phyloP scores from a whole-genome alignment of 2,888 invertebrate genomes.

The Melanargia galathea region DNA sequence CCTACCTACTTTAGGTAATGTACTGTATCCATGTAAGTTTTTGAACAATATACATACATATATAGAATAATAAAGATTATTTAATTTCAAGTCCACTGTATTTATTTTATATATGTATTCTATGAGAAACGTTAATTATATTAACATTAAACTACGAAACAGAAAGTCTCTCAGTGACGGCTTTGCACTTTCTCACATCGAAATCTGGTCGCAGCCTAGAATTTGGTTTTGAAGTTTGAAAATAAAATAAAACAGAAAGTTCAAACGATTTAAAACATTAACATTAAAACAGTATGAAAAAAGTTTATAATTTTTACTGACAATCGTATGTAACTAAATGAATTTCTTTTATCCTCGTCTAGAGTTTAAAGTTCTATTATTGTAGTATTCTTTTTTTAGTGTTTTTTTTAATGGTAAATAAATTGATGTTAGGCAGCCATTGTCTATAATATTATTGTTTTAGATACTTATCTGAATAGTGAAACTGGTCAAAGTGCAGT shows the following conservation, averaged over 20 bases:
- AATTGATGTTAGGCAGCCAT: constrained; percentile 20
- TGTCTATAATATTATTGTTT: constrained; percentile 30
- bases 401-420: constrained; percentile 23
- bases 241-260: constrained; percentile 13
- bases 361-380: constrained; percentile 15
- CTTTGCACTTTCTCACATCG: not conserved
- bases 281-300: not conserved
- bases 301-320: too few species aligned
- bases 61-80: too few species aligned
- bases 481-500: constrained; percentile 20
- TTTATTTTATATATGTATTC: not conserved
- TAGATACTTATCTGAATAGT: constrained; percentile 31
- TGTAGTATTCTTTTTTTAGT: constrained; percentile 3
- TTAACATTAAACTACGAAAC: not conserved
- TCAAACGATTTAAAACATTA: not conserved
- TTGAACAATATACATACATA: too few species aligned
- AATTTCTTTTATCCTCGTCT: constrained; percentile 8
- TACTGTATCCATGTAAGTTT: too few species aligned
- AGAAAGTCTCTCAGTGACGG: not conserved
- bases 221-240: not conserved
- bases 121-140: not conserved
- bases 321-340: not conserved
- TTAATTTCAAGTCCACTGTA: too few species aligned
- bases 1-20: too few species aligned
- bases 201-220: not conserved